phyloP scores from a whole-genome alignment of 2,113 vertebrate species.

The Turnix velox region DNA sequence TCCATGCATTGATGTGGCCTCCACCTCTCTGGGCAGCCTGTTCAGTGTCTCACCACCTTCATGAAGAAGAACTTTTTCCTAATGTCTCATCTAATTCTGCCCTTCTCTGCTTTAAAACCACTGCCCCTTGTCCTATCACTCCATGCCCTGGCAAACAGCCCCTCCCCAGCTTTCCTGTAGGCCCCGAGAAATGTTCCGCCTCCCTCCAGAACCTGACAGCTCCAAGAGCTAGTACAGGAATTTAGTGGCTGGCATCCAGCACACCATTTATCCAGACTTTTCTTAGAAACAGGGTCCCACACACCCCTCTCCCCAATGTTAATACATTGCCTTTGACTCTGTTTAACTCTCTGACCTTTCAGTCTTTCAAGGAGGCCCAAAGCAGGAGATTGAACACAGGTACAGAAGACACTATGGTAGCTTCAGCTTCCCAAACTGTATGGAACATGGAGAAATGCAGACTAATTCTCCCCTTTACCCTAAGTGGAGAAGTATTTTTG shows the following conservation, averaged over 20 bases:
- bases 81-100: no score
- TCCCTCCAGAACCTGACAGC: background rate
- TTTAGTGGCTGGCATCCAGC: background rate
- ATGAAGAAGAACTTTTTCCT: no score
- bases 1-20: no score
- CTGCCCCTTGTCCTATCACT: no score
- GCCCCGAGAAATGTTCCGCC: background rate
- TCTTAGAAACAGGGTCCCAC: background rate
- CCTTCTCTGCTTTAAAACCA: no score
- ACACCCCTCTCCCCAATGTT: accelerated
- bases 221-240: background rate
- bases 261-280: background rate
- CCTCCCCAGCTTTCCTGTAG: no score
- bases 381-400: accelerated
- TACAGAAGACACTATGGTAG: background rate
- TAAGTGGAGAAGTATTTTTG: background rate
- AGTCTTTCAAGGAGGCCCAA: background rate
- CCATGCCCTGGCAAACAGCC: no score
- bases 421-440: background rate
- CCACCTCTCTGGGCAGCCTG: no score
- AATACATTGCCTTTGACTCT: background rate
- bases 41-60: no score
- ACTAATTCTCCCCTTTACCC: background rate
- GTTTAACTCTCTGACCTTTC: background rate
- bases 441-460: background rate